phyloP scores from a whole-genome alignment of 2,797 vertebrate genomes.

The Microctenopoma stevenorrisi region DNA sequence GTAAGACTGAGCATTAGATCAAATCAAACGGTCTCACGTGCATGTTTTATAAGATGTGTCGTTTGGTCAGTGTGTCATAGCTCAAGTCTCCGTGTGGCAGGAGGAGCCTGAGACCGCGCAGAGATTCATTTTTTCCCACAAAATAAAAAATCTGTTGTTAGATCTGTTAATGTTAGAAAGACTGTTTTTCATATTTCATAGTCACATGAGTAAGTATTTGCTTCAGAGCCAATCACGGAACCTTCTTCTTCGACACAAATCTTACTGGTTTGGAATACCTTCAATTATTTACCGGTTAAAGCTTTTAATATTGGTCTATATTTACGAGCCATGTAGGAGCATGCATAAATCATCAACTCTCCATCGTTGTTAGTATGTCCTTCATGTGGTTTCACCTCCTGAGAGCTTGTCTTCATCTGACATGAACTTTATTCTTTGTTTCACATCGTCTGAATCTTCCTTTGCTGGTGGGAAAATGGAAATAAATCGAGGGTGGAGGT shows the following conservation, averaged over 20 bases:
- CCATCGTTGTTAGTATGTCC: constrained; percentile 54
- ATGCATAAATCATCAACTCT: constrained; percentile 75
- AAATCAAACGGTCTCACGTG: neutral
- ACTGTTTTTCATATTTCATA: neutral
- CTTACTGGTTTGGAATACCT: constrained; percentile 50
- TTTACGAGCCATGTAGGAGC: constrained; percentile 63
- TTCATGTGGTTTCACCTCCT: constrained; percentile 37
- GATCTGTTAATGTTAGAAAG: too few species aligned
- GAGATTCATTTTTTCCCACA: neutral
- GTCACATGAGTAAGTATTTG: constrained; percentile 13
- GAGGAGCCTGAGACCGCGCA: constrained; percentile 33
- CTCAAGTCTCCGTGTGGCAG: constrained; percentile 42
- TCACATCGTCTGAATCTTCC: constrained; percentile 10
- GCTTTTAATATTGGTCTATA: constrained; percentile 75
- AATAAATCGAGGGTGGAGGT: constrained; percentile 13
- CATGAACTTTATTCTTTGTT: constrained; percentile 39
- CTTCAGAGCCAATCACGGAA: constrained; percentile 30
- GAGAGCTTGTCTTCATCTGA: constrained; percentile 32
- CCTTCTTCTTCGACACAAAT: constrained; percentile 44
- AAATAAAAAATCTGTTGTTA: neutral
- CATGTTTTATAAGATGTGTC: constrained; percentile 29
- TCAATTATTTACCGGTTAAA: constrained; percentile 75
- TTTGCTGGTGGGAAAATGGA: constrained; percentile 22
- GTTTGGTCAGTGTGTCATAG: constrained; percentile 54
- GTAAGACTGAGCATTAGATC: constrained; percentile 47